Conservation (phyloP, 2,888 invertebrate genomes). For the Tenodera sinensis region DNA sequence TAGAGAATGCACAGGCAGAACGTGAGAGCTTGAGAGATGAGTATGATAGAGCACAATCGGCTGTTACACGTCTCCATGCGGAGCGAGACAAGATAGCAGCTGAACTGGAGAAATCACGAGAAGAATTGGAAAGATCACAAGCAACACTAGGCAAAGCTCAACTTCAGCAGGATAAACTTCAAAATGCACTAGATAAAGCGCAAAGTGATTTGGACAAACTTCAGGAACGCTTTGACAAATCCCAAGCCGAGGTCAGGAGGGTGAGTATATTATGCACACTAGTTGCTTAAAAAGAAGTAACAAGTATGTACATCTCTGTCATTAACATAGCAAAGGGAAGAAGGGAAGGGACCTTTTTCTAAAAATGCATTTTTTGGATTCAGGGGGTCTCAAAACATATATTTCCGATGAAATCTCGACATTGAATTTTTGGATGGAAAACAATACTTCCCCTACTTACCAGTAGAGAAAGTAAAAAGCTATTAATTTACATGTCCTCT, state of each 20-base stretch:
- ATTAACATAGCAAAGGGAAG: too few species aligned
- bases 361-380: too few species aligned
- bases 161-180: slow-evolving; percentile 86
- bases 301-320: background rate
- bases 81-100: slow-evolving; percentile 83
- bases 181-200: slow-evolving; percentile 81
- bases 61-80: slow-evolving; percentile 78
- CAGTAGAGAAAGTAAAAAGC: too few species aligned
- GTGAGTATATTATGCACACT: slow-evolving; percentile 48
- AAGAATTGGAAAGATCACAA: slow-evolving; percentile 84
- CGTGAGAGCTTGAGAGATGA: slow-evolving; percentile 90
- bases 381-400: too few species aligned
- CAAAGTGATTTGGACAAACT: slow-evolving; percentile 87
- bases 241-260: slow-evolving; percentile 76
- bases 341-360: too few species aligned
- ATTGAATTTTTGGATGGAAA: too few species aligned
- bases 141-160: slow-evolving; percentile 88
- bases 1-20: slow-evolving; percentile 93
- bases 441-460: too few species aligned
- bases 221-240: slow-evolving; percentile 83
- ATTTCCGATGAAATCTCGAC: too few species aligned
- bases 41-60: slow-evolving; percentile 80
- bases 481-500: too few species aligned
- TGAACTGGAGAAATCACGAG: slow-evolving; percentile 80
- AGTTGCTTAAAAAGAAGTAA: background rate